These are phyloP conservation scores for Xiphophorus birchmanni DNA, from an alignment of 2,797 vertebrate species.

Conservation along the genomic window DNA sequence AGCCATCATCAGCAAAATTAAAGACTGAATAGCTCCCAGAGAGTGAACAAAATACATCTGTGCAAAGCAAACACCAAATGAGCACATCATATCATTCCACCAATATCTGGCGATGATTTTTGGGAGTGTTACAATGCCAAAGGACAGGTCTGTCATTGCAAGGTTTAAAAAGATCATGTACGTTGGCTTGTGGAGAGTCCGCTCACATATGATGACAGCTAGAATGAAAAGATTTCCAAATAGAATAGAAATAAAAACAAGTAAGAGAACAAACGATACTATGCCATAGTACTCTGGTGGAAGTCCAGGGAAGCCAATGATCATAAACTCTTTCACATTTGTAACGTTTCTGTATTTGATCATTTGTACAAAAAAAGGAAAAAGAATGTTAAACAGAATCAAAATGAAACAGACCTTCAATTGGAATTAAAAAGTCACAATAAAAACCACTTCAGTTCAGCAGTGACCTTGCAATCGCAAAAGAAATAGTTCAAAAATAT, in stretches of 20 bases:
- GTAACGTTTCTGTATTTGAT: slow-evolving; percentile 51
- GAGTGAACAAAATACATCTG: slow-evolving; percentile 77
- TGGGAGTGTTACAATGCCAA: slow-evolving; percentile 71
- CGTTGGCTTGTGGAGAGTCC: slow-evolving; percentile 69
- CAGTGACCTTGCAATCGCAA: neutral
- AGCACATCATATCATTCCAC: slow-evolving; percentile 57
- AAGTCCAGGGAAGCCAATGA: slow-evolving; percentile 76
- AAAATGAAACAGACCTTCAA: neutral
- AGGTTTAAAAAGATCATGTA: slow-evolving; percentile 73
- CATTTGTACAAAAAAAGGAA: neutral
- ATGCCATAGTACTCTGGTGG: slow-evolving; percentile 46
- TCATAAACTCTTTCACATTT: slow-evolving; percentile 63
- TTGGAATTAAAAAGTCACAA: neutral
- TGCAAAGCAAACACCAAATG: slow-evolving; percentile 65
- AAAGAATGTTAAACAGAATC: neutral
- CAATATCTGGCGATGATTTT: slow-evolving; percentile 72
- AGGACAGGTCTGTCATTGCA: slow-evolving; percentile 68
- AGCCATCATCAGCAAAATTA: slow-evolving; percentile 73
- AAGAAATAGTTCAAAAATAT: neutral
- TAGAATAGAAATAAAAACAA: slow-evolving; percentile 61
- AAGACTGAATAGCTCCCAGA: slow-evolving; percentile 62
- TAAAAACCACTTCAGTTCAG: rapidly evolving
- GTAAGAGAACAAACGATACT: slow-evolving; percentile 51
- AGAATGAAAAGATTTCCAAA: slow-evolving; percentile 71
- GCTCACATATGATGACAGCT: slow-evolving; percentile 58